A percentile compares a stretch with the other conserved stretches of the same genome.
phyloP scores from a whole-genome alignment of 2,113 vertebrate species.

The Pelodiscus sinensis region DNA sequence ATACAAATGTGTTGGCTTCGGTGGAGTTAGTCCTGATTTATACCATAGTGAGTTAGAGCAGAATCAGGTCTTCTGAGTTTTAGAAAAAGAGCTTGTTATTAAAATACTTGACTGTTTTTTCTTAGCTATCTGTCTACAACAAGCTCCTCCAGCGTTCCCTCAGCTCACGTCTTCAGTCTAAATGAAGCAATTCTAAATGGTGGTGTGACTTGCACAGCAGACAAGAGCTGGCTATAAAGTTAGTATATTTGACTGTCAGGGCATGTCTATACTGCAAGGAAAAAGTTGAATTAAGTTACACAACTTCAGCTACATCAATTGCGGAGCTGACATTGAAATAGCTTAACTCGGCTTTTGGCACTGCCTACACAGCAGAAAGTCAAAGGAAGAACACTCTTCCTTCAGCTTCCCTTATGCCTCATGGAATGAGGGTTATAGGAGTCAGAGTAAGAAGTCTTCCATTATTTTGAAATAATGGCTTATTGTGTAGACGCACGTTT shows the following conservation, averaged over 20 bases:
- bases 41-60: neutral
- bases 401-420: too few relatives aligned
- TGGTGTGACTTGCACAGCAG: neutral
- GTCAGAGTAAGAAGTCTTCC: too few relatives aligned
- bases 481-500: too few relatives aligned
- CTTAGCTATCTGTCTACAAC: neutral
- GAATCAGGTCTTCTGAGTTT: neutral
- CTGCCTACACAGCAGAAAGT: too few relatives aligned
- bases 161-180: neutral
- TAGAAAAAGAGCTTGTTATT: neutral
- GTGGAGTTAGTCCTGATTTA: neutral
- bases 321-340: too few relatives aligned
- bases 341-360: too few relatives aligned
- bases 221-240: neutral
- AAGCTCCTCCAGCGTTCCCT: neutral
- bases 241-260: neutral
- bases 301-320: too few relatives aligned
- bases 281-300: too few relatives aligned
- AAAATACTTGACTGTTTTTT: neutral
- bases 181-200: neutral
- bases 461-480: too few relatives aligned
- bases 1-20: neutral
- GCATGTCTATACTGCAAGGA: too few relatives aligned
- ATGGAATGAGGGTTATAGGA: too few relatives aligned
- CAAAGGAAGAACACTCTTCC: too few relatives aligned